These are phyloP conservation scores for Oscheius sp. DNA, from an alignment of 2,888 invertebrate species.

Conservation along the genomic window DNA sequence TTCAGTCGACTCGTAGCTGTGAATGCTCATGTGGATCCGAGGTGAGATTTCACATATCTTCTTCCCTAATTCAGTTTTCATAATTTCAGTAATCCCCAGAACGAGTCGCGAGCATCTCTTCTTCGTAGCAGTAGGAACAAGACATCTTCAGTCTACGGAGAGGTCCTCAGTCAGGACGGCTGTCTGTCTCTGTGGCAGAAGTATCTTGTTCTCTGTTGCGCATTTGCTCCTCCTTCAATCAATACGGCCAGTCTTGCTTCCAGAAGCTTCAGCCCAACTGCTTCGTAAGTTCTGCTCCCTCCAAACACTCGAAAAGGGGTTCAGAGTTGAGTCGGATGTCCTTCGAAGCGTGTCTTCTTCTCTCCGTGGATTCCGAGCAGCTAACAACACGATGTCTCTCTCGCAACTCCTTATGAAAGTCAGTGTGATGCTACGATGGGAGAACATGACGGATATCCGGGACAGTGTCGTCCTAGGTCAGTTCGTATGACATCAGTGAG, in stretches of 20 bases:
- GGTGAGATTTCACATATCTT: constrained; percentile 68
- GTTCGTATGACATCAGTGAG: too few species aligned
- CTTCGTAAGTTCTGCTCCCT: constrained; percentile 42
- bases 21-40: constrained; percentile 89
- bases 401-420: constrained; percentile 51
- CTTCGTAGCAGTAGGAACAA: constrained; percentile 80
- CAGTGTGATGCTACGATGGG: constrained; percentile 87
- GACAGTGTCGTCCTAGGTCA: constrained; percentile 91
- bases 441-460: constrained; percentile 87
- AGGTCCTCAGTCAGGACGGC: constrained; percentile 79
- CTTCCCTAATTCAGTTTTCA: background rate
- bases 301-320: background rate
- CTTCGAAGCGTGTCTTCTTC: constrained; percentile 57
- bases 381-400: constrained; percentile 41
- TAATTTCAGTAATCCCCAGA: constrained; percentile 83
- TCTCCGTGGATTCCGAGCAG: constrained; percentile 43
- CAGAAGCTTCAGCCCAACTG: constrained; percentile 87
- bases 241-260: constrained; percentile 68
- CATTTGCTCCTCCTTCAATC: constrained; percentile 86
- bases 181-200: constrained; percentile 88
- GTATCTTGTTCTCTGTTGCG: constrained; percentile 91
- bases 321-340: constrained; percentile 54
- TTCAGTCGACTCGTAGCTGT: constrained; percentile 90
- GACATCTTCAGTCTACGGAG: constrained; percentile 62
- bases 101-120: constrained; percentile 93